Evolutionary conservation across 1,140 invertebrate genomes (phyloP).

Genomic region (Nephila pilipes): DNA sequence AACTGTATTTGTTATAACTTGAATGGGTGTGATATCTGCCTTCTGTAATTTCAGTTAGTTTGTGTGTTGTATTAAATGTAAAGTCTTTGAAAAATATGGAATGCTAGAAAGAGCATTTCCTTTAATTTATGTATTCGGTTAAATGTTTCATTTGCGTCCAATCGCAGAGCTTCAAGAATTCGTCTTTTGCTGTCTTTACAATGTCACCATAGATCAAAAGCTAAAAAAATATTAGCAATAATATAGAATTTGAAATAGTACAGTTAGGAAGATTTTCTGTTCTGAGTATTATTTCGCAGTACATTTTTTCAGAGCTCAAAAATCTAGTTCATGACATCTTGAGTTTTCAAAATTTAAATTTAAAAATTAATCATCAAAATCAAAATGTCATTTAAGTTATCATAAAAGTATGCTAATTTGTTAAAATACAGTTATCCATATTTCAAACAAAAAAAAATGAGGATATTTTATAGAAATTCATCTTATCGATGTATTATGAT

Average conservation of each 20-base stretch:
- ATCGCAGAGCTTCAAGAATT: conserved; percentile 64
- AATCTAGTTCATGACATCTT: conserved; percentile 62
- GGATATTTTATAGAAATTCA: no score
- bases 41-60: conserved; percentile 33
- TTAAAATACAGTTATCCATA: no score
- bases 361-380: no score
- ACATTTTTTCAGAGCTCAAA: conserved; percentile 2
- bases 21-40: background rate
- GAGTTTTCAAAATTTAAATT: background rate
- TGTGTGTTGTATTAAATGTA: conserved; percentile 23
- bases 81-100: background rate
- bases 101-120: conserved; percentile 25
- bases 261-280: conserved; percentile 10
- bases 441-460: no score
- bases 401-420: no score
- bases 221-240: conserved; percentile 49
- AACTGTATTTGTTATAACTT: background rate
- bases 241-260: conserved; percentile 60
- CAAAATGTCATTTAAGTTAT: no score
- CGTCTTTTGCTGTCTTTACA: conserved; percentile 63
- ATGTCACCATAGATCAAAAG: conserved; percentile 47
- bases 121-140: conserved; percentile 31
- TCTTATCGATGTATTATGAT: no score
- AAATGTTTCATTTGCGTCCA: conserved; percentile 66
- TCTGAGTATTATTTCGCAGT: background rate